These are phyloP conservation scores for Oegoconia quadripuncta DNA, from an alignment of 2,888 invertebrate species.

Conservation along the genomic window DNA sequence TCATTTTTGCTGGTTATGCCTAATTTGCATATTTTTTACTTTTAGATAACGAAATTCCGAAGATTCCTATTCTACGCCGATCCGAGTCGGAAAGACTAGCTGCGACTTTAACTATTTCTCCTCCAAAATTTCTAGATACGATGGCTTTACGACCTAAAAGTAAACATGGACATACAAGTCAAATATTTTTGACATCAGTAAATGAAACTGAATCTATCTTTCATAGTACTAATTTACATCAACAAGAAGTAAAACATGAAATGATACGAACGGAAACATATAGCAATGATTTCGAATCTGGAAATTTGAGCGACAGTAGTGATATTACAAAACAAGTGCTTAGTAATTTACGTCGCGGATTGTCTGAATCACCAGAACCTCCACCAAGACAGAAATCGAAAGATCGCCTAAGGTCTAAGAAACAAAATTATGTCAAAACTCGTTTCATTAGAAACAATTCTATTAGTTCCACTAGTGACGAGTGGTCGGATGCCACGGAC, in stretches of 20 bases:
- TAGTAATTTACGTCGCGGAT: constrained; percentile 57
- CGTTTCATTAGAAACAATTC: constrained; percentile 69
- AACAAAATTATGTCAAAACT: constrained; percentile 74
- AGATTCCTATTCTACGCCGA: constrained; percentile 60
- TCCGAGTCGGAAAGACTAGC: constrained; percentile 70
- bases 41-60: constrained; percentile 68
- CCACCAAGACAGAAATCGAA: constrained; percentile 65
- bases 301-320: constrained; percentile 65
- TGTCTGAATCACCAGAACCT: constrained; percentile 70
- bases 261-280: constrained; percentile 12
- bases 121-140: constrained; percentile 87
- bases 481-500: constrained; percentile 71
- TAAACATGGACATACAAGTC: constrained; percentile 80
- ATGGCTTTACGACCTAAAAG: constrained; percentile 87
- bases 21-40: no score
- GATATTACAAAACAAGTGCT: constrained; percentile 65
- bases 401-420: constrained; percentile 59
- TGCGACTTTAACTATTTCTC: constrained; percentile 59
- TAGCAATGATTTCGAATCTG: constrained; percentile 47
- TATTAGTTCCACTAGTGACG: constrained; percentile 71
- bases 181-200: constrained; percentile 78
- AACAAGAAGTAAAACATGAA: constrained; percentile 17
- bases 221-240: constrained; percentile 24
- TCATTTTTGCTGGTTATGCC: background rate
- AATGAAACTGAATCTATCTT: constrained; percentile 50